Evolutionary conservation across 2,797 vertebrate genomes (phyloP), one percentile per base, ranked within the genome.

Genomic region (Thamnophis elegans): DNA sequence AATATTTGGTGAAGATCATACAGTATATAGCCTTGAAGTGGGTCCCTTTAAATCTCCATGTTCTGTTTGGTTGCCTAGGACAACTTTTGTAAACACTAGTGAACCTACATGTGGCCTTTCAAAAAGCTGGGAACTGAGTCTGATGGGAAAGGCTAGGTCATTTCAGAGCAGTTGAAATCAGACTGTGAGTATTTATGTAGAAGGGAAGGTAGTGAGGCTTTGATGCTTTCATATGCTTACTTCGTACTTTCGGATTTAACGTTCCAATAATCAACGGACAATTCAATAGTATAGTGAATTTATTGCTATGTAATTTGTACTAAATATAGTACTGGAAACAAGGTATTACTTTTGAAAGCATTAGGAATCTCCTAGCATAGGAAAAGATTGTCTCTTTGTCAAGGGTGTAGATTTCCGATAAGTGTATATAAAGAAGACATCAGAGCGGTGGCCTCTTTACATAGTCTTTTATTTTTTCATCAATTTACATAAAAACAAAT

Each of bases 1-100:
- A 89, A 59, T 65, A 82, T 88, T 91, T 85, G 51, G 82, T 93
- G 85, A 62, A 60, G 58, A 22, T 0, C 85, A 59, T 91, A 58
- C 56, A 85, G 54, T 92, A 56, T 88, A 82, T 55, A 65, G 90
- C 10, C 7, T 91, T 90, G 90, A 87, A 54, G 53, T 93, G 85
- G 36, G 91, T 42, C 73, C 62, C 89, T 95, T 95, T 91, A 95
- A 93, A 95, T 91, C 62, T 25, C 85, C 91, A 32, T 88, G 51
- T 51, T 96, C 95, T 92, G 91, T 96, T 92, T 92, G 88, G 91
- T 94, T 96, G 93, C 93, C 92, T 58, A 22, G 92, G 91, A 92
- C 89, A 96, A 94, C 65, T 16, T 13, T 85, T 65, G 93, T 91
- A 95, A 95, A 95, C 91, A 94, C 62, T 91, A 87, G 56, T 54